Conservation (phyloP, 35 echinoderm and acorn worm species). For the Eucidaris tribuloides region DNA sequence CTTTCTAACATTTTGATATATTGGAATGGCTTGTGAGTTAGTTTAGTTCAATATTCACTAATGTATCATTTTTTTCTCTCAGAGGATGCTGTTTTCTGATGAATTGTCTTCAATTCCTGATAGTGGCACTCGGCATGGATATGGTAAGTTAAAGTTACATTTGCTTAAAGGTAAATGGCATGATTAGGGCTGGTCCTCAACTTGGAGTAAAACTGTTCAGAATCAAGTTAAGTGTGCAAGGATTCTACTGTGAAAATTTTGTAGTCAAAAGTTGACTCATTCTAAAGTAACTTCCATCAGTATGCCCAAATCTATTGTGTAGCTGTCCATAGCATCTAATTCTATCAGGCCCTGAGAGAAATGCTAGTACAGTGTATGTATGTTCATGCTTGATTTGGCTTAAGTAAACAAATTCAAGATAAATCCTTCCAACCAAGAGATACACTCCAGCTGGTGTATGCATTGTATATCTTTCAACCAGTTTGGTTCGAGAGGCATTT, state of each 20-base stretch:
- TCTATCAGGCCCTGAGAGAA: no score
- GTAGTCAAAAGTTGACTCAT: background rate
- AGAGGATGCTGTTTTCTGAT: conserved; percentile 17
- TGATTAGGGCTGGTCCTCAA: background rate
- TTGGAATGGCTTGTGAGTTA: background rate
- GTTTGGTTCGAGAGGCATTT: no score
- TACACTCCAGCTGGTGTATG: no score
- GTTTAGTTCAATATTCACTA: background rate
- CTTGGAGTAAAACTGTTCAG: background rate
- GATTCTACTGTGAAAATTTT: background rate
- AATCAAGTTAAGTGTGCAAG: background rate
- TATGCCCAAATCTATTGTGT: no score
- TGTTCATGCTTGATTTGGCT: no score
- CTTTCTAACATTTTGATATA: background rate
- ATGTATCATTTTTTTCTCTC: background rate
- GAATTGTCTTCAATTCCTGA: conserved; percentile 15
- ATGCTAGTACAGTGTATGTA: no score
- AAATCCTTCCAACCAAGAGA: no score
- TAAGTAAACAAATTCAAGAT: no score
- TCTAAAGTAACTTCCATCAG: background rate
- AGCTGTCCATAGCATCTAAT: no score
- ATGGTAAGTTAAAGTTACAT: background rate
- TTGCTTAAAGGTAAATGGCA: background rate
- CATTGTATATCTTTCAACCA: no score
- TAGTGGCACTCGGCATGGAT: background rate